phyloP scores from a whole-genome alignment of 2,113 vertebrate genomes.

The Myrmecobius fasciatus region DNA sequence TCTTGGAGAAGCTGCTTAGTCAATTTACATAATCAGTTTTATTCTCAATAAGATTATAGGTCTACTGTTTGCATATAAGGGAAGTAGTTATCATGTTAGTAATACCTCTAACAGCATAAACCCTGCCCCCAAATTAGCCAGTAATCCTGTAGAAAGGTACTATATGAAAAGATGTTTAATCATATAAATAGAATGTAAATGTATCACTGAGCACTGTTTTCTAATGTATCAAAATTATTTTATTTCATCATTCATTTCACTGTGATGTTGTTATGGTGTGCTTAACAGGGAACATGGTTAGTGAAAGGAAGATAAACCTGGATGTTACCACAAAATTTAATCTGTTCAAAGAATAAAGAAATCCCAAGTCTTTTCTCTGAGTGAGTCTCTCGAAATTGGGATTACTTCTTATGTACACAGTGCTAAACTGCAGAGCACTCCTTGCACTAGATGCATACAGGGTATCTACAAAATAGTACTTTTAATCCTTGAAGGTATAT shows the following conservation, averaged over 20 bases:
- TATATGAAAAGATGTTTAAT: conserved; percentile 90
- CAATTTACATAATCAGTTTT: conserved; percentile 87
- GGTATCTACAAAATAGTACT: conserved; percentile 80
- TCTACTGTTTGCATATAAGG: conserved; percentile 91
- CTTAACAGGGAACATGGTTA: conserved; percentile 89
- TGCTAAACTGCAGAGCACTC: conserved; percentile 68
- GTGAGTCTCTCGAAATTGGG: conserved; percentile 73
- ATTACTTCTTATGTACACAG: conserved; percentile 67
- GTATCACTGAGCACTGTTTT: conserved; percentile 86
- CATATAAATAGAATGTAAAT: conserved; percentile 90
- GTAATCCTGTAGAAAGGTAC: conserved; percentile 88
- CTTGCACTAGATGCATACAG: conserved; percentile 77
- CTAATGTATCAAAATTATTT: conserved; percentile 83
- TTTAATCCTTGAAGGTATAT: conserved; percentile 83
- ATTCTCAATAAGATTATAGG: conserved; percentile 88
- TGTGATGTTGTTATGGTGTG: conserved; percentile 91
- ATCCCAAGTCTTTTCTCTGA: conserved; percentile 71
- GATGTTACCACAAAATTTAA: conserved; percentile 81
- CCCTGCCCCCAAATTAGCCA: conserved; percentile 79
- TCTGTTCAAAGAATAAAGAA: conserved; percentile 76
- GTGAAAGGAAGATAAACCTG: conserved; percentile 91
- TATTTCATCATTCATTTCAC: conserved; percentile 87
- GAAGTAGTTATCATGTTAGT: conserved; percentile 92
- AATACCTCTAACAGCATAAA: conserved; percentile 82
- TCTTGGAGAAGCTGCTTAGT: conserved; percentile 87